A percentile compares a stretch with the other conserved stretches of the same genome.
Evolutionary conservation across 2,888 invertebrate species (phyloP).

Genomic region (Julus scandinavius): DNA sequence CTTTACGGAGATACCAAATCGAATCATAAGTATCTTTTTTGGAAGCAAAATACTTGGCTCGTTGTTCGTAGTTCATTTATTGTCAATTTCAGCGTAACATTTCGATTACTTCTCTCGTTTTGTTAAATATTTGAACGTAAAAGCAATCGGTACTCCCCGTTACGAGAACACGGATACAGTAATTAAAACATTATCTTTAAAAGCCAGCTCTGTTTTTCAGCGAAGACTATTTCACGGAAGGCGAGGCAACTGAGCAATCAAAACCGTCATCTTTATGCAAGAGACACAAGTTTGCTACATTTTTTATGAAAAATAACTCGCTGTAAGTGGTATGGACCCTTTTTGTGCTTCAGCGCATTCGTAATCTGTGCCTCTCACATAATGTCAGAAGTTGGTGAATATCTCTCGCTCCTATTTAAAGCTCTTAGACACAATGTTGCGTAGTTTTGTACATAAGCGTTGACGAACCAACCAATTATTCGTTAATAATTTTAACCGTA

Average conservation of each 20-base stretch:
- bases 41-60: no score
- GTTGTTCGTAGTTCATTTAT: no score
- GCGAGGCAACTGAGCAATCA: neutral
- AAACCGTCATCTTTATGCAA: slow-evolving; percentile 1
- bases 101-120: no score
- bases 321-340: neutral
- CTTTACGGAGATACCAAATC: no score
- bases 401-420: slow-evolving; percentile 3
- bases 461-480: neutral
- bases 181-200: neutral
- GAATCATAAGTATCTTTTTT: no score
- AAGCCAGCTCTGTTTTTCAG: neutral
- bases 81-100: no score
- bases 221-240: neutral
- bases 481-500: neutral
- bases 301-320: slow-evolving; percentile 1
- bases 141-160: no score
- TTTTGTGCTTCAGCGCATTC: neutral
- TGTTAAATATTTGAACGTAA: no score
- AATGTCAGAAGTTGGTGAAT: slow-evolving; percentile 21
- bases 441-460: neutral
- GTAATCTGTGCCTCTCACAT: slow-evolving; percentile 8
- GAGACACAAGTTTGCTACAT: neutral
- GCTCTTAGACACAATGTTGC: neutral
- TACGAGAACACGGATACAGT: no score